Evolutionary conservation across 2,113 vertebrate species (phyloP), one percentile per base, ranked within the genome.

Genomic region (Peromyscus polionotus): DNA sequence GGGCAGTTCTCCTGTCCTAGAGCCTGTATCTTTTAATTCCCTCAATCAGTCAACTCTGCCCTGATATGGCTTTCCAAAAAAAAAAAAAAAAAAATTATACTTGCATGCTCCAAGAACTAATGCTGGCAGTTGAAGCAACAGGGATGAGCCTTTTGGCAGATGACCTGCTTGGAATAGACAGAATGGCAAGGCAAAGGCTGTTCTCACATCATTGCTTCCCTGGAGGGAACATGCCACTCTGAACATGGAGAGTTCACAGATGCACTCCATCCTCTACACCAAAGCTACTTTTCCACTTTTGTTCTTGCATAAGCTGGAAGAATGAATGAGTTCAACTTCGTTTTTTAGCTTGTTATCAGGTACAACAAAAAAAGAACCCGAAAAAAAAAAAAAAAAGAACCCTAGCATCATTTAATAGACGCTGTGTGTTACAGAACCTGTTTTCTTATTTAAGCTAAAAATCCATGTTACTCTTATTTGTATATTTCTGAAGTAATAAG

Each of bases 1-100:
- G 76, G 88, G 72, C 48, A 90, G 48, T 5, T 39, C 36, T 94
- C 57, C 86, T 67, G 20, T 88, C 70, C 51, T 22, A 95, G 91
- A 68, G 45, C 72, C 92, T 94, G 24, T 63, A 88, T 91, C 72
- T 97, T 92, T 95, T 90, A 86, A 45, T 94, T 96, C 93, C 73
- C 87, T 96, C 90, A 83, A 4, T 97, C 83, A 91, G 70, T 94
- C 87, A 91, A 73, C 79, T 76, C 84, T 90, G 87, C 33, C 95
- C 92, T 87, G 57, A 87, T 51, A 68, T 0, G n/a, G 54, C 79
- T 75, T 13, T 88, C 63, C 65, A 95, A 88, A 63, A 81, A 54
- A 54, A 10, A 33, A 51, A 33, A 51, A 95, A 95, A 92, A 95
- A 88, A 90, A 95, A 96, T 94, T 73, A 86, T n/a, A 96, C 39